Evolutionary conservation across 2,113 vertebrate genomes (phyloP).

Genomic region (Gnathonemus echidnorhynchus): DNA sequence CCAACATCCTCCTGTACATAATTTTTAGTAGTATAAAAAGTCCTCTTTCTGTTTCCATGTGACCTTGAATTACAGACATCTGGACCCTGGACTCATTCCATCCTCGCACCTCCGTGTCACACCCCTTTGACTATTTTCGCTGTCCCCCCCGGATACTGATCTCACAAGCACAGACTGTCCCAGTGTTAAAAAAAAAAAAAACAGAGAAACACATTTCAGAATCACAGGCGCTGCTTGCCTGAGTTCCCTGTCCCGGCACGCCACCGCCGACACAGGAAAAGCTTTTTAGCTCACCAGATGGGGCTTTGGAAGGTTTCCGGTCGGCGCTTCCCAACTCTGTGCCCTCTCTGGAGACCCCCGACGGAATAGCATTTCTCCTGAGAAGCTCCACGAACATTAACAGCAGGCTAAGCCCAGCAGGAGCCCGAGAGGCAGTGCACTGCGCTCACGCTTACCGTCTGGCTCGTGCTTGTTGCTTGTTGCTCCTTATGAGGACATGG

Average conservation of each 20-base stretch:
- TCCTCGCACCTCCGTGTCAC: neutral
- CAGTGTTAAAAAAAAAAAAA: neutral
- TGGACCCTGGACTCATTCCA: neutral
- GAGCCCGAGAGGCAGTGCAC: neutral
- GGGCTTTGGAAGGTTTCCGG: neutral
- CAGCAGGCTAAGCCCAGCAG: neutral
- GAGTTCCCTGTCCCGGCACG: neutral
- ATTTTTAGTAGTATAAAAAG: neutral
- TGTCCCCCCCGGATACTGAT: neutral
- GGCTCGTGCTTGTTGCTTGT: neutral
- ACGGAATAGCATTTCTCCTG: neutral
- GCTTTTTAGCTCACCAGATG: constrained; percentile 14
- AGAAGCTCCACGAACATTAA: neutral
- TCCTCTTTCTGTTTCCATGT: neutral
- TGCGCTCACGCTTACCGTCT: neutral
- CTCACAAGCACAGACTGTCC: constrained; percentile 6
- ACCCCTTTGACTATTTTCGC: neutral
- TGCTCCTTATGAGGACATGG: neutral
- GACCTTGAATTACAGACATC: neutral
- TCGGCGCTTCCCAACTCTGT: neutral
- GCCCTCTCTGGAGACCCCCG: neutral
- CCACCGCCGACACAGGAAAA: neutral
- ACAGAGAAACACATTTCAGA: neutral
- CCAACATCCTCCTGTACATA: neutral
- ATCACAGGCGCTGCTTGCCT: neutral